Evolutionary conservation across 2,797 vertebrate genomes (phyloP), one percentile per base, ranked within the genome.

Genomic region (Microcaecilia unicolor): DNA sequence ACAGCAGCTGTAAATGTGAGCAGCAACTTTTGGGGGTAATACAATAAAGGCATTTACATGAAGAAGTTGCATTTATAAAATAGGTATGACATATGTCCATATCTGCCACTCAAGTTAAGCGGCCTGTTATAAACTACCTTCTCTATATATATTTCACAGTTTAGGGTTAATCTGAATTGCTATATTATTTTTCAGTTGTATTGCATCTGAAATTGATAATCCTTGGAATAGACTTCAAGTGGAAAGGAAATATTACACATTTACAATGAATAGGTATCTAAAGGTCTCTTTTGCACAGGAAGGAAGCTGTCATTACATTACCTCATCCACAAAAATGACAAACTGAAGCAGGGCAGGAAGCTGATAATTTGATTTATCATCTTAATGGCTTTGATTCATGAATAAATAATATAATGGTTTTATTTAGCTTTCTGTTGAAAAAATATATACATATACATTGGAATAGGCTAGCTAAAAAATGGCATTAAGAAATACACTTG

Each of bases 401-500:
- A 91, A 93, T 97, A 91, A 93, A 84, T 84, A 67, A 93, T 90
- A 57, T 45, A 67, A 60, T 48, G 49, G 47, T 54, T n/a, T 70
- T 77, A 66, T 70, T 56, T 70, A 61, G 73, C 77, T 63, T 63
- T 65, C 70, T 76, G 70, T 68, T 74, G 74, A 77, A 48, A 68
- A 46, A 62, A 37, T n/a, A n/a, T n/a, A n/a, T n/a, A n/a, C n/a
- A n/a, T n/a, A n/a, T n/a, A n/a, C n/a, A n/a, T n/a, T n/a, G n/a
- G n/a, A n/a, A n/a, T n/a, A n/a, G n/a, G n/a, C n/a, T n/a, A n/a
- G n/a, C n/a, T n/a, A n/a, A n/a, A n/a, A n/a, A n/a, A n/a, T 47
- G 55, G 66, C 62, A 58, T 53, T 39, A 51, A 22, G 56, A 54
- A 65, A 57, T 49, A 50, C 45, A 53, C 42, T 39, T 29, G 58